Conservation (phyloP, 2,888 invertebrate genomes). For the Slavum lentiscoides region DNA sequence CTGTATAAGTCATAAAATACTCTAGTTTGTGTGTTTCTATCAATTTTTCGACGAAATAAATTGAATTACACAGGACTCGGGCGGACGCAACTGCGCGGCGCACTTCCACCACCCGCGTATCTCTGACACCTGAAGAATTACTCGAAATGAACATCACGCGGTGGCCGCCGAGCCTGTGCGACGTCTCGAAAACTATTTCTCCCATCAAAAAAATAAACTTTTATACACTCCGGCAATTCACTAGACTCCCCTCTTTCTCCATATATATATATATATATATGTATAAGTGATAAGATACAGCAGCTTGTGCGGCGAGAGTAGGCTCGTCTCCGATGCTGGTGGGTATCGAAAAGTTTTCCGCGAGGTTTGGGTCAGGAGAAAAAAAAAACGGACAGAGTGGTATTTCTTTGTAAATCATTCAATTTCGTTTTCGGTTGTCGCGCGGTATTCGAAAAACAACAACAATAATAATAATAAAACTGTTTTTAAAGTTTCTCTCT, state of each 20-base stretch:
- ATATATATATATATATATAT: no score
- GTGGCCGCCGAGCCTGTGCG: not conserved
- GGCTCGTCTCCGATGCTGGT: not conserved
- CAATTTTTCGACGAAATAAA: slow-evolving; percentile 29
- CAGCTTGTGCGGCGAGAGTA: not conserved
- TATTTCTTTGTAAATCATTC: slow-evolving; percentile 17
- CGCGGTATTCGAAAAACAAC: not conserved
- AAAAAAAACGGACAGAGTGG: not conserved
- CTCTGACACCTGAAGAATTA: slow-evolving; percentile 31
- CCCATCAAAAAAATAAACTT: slow-evolving; percentile 15
- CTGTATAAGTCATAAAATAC: no score
- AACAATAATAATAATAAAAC: not conserved
- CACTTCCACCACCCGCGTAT: no score
- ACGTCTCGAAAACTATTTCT: slow-evolving; percentile 25
- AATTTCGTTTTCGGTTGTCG: not conserved
- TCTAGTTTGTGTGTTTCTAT: slow-evolving; percentile 5
- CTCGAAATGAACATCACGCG: slow-evolving; percentile 17
- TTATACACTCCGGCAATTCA: slow-evolving; percentile 4
- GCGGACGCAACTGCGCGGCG: no score
- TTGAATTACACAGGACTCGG: slow-evolving; percentile 6
- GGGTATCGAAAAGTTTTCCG: slow-evolving; percentile 29
- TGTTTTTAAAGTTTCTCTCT: not conserved
- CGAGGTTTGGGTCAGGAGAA: no score
- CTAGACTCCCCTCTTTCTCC: not conserved
- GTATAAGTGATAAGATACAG: no score